Conservation (phyloP, 2,797 vertebrate species). For the Labroides dimidiatus region DNA sequence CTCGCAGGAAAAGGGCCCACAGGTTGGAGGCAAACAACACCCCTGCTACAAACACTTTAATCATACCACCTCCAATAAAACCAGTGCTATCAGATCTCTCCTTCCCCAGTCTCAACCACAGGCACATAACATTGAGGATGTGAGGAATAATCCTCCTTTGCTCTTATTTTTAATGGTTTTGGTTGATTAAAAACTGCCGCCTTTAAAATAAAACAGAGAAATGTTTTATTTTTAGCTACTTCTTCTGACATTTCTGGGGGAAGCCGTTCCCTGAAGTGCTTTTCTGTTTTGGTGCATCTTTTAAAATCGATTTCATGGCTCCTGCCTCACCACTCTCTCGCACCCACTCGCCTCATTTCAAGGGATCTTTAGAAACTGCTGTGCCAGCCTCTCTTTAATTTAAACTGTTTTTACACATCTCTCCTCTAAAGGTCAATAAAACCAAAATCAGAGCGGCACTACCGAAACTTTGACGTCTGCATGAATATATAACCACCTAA, state of each 20-base stretch:
- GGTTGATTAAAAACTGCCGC: not conserved
- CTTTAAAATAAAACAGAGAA: constrained; percentile 14
- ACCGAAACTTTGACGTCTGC: not conserved
- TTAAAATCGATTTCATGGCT: constrained; percentile 47
- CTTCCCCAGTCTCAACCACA: not conserved
- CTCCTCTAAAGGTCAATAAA: constrained; percentile 1
- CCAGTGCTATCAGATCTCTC: not conserved
- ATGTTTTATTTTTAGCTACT: constrained; percentile 20
- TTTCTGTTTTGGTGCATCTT: constrained; percentile 15
- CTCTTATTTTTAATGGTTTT: not conserved
- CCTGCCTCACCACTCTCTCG: constrained; percentile 26
- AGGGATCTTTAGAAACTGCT: constrained; percentile 6
- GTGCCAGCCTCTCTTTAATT: not conserved
- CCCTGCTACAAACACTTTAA: constrained; percentile 4
- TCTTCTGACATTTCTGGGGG: constrained; percentile 12
- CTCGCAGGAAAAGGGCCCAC: no score
- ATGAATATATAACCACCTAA: not conserved
- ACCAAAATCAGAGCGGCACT: not conserved
- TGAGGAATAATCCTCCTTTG: not conserved
- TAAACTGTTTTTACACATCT: not conserved
- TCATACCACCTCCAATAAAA: not conserved
- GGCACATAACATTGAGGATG: not conserved
- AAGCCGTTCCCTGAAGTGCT: constrained; percentile 17
- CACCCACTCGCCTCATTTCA: constrained; percentile 14
- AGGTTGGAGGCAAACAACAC: no score